Percentiles rank a stretch among this genome's conserved stretches.
Evolutionary conservation across 2,113 vertebrate genomes (phyloP).

Genomic region (Callaeas wilsoni): DNA sequence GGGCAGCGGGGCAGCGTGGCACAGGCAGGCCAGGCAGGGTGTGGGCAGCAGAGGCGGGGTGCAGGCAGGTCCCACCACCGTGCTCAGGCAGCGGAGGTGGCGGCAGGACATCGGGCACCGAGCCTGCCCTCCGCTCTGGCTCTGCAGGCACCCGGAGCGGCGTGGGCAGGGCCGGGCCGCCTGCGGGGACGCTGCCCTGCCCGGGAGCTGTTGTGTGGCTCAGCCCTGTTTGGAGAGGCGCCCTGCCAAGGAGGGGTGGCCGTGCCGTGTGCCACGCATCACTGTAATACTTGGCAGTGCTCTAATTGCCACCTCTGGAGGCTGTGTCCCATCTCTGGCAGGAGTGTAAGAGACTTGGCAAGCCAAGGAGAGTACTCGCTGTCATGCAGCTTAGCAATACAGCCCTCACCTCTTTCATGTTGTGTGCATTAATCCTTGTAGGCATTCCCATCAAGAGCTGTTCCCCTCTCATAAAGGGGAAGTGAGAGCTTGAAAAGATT

Average conservation of each 20-base stretch:
- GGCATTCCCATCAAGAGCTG: background rate
- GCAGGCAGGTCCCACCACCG: background rate
- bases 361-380: background rate
- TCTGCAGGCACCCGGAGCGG: background rate
- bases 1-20: background rate
- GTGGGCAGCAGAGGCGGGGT: background rate
- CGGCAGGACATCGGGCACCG: accelerated
- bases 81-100: background rate
- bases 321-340: background rate
- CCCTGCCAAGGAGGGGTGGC: background rate
- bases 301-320: constrained; percentile 14
- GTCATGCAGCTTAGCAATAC: background rate
- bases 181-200: background rate
- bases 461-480: background rate
- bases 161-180: background rate
- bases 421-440: background rate
- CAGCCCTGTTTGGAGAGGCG: background rate
- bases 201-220: background rate
- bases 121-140: accelerated
- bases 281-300: background rate
- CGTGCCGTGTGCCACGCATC: background rate
- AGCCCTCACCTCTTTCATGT: background rate
- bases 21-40: background rate
- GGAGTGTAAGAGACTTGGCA: background rate
- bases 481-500: background rate